Base-by-base conservation (phyloP, 2,888 invertebrate species). In the Lucinisca nassula region DNA sequence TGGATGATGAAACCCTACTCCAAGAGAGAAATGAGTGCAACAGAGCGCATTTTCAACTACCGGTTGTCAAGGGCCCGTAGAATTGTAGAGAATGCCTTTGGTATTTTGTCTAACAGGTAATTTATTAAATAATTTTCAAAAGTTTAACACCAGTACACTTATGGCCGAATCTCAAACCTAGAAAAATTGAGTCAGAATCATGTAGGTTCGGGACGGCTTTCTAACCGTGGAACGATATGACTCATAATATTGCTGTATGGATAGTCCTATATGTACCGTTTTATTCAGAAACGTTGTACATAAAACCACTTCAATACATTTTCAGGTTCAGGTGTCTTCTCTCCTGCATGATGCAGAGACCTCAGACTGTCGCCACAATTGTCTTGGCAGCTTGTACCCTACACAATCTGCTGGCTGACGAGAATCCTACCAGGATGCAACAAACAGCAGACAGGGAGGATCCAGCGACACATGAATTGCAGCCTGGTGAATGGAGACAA, bases 1-100 rank as follows among this genome's bases (percentile, higher is more conserved):
- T 70, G 35, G 55, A 74, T 79, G 40, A 84, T 79, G 61, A 84
- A 79, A 78, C 79, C 75, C 67, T 79, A 79, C 37, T 84, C 79
- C 72, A 67, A 79, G 37, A 45, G 84, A 49, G 74, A 49, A 4
- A 79, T 84, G 84, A 79, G 32, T 49, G 51, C 55, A 14, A 78
- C 30, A 67, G 73, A 73, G 74, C 40, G 79, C 45, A 79, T 61
- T 35, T 81, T 81, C 74, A 74, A 79, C 51, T 79, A 72, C 45
- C 30, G 30, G 45, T 21, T 70, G 27, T 70, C 70, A 32, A 70
- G 70, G 21, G 70, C 70, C 24, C 24, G 24, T n/a, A 70, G 70
- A 21, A 70, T 37, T 27, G 70, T 70, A 30, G 32, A 70, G 21
- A 70, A 70, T 30, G 70, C 70, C 4, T 70, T 70, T 70, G 70